Evolutionary conservation across 2,888 invertebrate species (phyloP).

Genomic region (Norana najaformis): DNA sequence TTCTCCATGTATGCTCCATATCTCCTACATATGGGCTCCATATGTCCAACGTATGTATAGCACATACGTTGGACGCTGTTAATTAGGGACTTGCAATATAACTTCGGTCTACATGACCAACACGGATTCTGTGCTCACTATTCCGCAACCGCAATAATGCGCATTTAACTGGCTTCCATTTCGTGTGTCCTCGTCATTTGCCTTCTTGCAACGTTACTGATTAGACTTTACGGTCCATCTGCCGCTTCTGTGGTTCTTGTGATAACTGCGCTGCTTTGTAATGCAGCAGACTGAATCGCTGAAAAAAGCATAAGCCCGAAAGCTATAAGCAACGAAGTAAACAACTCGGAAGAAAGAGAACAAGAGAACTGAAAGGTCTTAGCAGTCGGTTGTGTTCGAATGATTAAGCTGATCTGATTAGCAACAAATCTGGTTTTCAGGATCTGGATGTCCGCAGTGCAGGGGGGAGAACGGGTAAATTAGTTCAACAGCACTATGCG

Average conservation of each 20-base stretch:
- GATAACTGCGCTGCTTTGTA: background rate
- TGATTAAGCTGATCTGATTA: background rate
- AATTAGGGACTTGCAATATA: background rate
- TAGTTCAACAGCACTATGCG: background rate
- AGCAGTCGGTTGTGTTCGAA: background rate
- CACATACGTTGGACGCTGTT: too few species aligned
- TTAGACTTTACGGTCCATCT: background rate
- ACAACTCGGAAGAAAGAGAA: background rate
- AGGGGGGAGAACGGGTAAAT: background rate
- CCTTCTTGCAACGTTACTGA: background rate
- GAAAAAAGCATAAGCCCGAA: background rate
- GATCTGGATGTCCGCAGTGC: background rate
- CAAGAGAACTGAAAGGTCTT: background rate
- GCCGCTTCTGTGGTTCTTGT: background rate
- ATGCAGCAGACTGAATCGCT: background rate
- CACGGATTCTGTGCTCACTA: too few species aligned
- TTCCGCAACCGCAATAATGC: background rate
- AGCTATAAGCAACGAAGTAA: background rate
- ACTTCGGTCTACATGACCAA: background rate
- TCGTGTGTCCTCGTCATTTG: background rate
- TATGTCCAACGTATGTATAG: too few species aligned
- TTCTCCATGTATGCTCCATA: too few species aligned
- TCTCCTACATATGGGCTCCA: too few species aligned
- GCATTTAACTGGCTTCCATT: background rate
- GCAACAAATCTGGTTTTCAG: background rate